Percentiles rank a stretch among this genome's conserved stretches.
Evolutionary conservation across 1,140 invertebrate species (phyloP).

Genomic region (Potamilus streckersoni): DNA sequence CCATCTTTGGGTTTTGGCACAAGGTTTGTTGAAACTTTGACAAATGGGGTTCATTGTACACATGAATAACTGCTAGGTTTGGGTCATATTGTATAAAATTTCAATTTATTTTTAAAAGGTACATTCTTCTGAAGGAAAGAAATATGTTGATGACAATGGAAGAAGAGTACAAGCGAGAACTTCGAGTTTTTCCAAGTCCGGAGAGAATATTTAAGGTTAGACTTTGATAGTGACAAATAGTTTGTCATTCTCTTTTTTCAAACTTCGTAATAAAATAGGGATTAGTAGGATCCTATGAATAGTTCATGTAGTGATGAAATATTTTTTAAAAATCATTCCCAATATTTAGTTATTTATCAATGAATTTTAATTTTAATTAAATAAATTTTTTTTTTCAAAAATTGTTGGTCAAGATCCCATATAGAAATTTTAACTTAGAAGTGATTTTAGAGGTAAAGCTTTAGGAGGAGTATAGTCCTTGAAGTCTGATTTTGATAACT

Average conservation of each 20-base stretch:
- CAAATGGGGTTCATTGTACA: neutral
- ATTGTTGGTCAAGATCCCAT: too few species aligned
- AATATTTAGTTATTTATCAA: too few species aligned
- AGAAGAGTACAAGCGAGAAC: constrained; percentile 79
- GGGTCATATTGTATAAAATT: neutral
- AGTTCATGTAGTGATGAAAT: neutral
- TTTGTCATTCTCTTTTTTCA: neutral
- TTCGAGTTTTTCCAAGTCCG: constrained; percentile 88
- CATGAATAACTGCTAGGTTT: neutral
- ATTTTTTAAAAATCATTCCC: neutral
- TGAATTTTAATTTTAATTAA: too few species aligned
- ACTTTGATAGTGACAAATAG: neutral
- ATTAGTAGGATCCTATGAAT: neutral
- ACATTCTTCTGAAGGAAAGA: constrained; percentile 92
- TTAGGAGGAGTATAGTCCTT: too few species aligned
- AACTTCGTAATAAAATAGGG: neutral
- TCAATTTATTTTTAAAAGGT: constrained; percentile 71
- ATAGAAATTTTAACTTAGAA: too few species aligned
- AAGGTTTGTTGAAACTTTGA: too few species aligned
- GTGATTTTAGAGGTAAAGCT: too few species aligned
- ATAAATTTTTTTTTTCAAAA: too few species aligned
- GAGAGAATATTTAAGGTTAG: constrained; percentile 93
- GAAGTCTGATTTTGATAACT: too few species aligned
- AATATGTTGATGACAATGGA: constrained; percentile 99
- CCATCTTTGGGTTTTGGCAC: too few species aligned